Base-by-base conservation (phyloP, 2,113 vertebrate species). In the Anseranas semipalmata region DNA sequence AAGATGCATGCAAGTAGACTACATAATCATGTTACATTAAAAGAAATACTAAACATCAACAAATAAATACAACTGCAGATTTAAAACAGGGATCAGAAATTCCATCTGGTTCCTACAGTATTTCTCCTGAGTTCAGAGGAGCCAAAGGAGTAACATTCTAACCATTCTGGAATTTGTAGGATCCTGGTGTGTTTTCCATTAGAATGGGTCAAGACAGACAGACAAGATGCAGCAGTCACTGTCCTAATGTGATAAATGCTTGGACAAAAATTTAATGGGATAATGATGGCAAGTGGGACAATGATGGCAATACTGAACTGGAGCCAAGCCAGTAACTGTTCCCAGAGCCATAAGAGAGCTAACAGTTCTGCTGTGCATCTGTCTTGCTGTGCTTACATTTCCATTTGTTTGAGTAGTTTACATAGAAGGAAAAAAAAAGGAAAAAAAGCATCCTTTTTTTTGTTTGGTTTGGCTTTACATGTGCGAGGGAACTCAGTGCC, bases 31-130 rank as follows among this genome's bases (percentile, higher is more conserved):
- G 37, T 74, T 81, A 87, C 66, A 76, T 63, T 66, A 86, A 75
- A 94, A 27, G 50, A 92, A 41, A 43, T 68, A 70, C n/a, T 79
- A 58, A 94, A 95, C 32, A 37, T n/a, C 21, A 77, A 39, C 46
- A 43, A 48, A 48, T 32, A 76, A 75, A 75, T 62, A 67, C n/a
- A 63, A 19, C 9, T 32, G 18, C 37, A 68, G 73, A 59, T 65
- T 86, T 88, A 14, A 85, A 70, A 79, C 9, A 50, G 33, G 21
- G 46, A 70, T 75, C 53, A 66, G 55, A 93, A 90, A 92, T 67
- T 86, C 2, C 0, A 5, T 55, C 37, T 43, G 25, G 25, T 59
- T 88, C 55, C 87, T 79, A 25, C 21, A 71, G 56, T 39, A 53
- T 25, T 89, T 78, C 24, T 79, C 25, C 75, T 20, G 63, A 48